Conservation (phyloP, 2,797 vertebrate species). For the Scleropages formosus region DNA sequence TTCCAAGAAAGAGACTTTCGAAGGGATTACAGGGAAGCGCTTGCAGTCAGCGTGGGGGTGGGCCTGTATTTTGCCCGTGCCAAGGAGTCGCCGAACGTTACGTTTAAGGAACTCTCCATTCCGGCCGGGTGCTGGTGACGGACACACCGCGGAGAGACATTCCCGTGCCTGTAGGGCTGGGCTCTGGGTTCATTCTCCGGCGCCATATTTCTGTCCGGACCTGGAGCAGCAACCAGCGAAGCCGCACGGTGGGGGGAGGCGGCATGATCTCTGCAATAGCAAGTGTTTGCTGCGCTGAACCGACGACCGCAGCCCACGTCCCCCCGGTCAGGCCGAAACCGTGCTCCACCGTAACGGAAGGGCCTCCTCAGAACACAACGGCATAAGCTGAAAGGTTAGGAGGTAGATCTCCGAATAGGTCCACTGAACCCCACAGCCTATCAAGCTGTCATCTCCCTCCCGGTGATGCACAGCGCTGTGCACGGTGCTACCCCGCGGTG, state of each 20-base stretch:
- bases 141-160: constrained; percentile 73
- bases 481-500: too few relatives aligned
- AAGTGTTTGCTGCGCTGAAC: background rate
- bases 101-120: too few relatives aligned
- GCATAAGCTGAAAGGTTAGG: constrained; percentile 70
- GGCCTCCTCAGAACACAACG: constrained; percentile 60
- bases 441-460: too few relatives aligned
- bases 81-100: too few relatives aligned
- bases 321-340: background rate
- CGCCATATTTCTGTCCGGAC: constrained; percentile 64
- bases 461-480: too few relatives aligned
- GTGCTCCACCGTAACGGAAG: background rate
- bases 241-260: constrained; percentile 13
- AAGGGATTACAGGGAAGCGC: too few relatives aligned
- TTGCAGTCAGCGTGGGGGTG: too few relatives aligned
- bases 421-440: constrained; percentile 56
- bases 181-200: constrained; percentile 68
- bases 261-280: background rate
- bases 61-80: too few relatives aligned
- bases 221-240: constrained; percentile 58
- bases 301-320: background rate
- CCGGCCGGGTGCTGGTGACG: constrained; percentile 36
- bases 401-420: constrained; percentile 60
- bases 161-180: constrained; percentile 66
- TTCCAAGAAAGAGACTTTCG: too few relatives aligned